Base-by-base conservation (phyloP, 1,140 invertebrate species). In the Daktulosphaira vitifoliae region DNA sequence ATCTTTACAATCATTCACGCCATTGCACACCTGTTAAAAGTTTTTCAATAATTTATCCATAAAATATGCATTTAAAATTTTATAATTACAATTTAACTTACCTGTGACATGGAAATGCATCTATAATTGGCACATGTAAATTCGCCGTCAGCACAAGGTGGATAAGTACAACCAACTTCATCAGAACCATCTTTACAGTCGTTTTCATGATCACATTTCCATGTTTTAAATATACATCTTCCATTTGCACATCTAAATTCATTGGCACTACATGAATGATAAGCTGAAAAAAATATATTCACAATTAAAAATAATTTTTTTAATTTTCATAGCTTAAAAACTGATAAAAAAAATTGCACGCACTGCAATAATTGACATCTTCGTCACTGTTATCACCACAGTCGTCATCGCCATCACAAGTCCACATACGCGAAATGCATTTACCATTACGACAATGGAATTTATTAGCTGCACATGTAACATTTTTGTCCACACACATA, bases 351-450 rank as follows among this genome's bases (percentile, higher is more conserved):
- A 33, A 33, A 5, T 33, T 33, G 29, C 11, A 77, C 82, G 80
- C 76, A 88, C 85, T 81, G 75, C 95, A 98, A 72, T 95, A 96
- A 71, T 88, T 89, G 18, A 80, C 78, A 71, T 95, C 87, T 78
- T 98, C 96, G 74, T 99, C 96, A 2, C 88, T 89, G 23, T 85
- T 88, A 74, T 99, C 96, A 0, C 90, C 89, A 72, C 95, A 97
- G 71, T 97, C 91, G 69, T 94, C 88, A 68, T 97, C 93, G 0
- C 90, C 89, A 74, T 88, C 85, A 75, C 96, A 99, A 3, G 92
- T 88, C 90, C 94, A 98, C 81, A 96, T 88, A 51, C 91, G 78
- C 0, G 89, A 91, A 65, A 98, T 95, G 72, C 96, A 99, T 71
- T 93, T 88, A 7, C 92, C 92, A 74, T 96, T 96, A 11, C 82